Conservation (phyloP, 1,140 invertebrate genomes). For the Drosophila lacertosa region DNA sequence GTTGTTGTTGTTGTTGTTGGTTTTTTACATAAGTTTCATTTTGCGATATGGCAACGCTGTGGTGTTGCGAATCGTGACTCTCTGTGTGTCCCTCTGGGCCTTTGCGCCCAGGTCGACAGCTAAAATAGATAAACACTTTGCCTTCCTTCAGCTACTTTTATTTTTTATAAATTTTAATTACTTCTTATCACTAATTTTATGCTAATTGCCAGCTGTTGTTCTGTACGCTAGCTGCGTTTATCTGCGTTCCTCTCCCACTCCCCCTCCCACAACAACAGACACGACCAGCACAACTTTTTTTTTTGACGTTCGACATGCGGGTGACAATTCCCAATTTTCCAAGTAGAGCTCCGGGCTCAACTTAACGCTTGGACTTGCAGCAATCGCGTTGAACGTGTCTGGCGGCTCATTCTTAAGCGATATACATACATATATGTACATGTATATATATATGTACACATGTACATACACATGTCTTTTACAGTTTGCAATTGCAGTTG, state of each 20-base stretch:
- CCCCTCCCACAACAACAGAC: constrained; percentile 36
- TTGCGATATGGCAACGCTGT: constrained; percentile 33
- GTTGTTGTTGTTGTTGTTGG: constrained; percentile 28
- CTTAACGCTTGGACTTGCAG: constrained; percentile 15
- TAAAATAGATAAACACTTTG: constrained; percentile 61
- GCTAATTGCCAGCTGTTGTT: constrained; percentile 74
- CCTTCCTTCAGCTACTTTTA: constrained; percentile 20
- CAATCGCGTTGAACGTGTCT: constrained; percentile 66
- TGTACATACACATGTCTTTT: constrained; percentile 33
- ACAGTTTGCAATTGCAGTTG: constrained; percentile 46
- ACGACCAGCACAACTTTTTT: constrained; percentile 43
- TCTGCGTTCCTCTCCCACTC: neutral
- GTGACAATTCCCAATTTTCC: constrained; percentile 55
- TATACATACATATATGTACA: neutral
- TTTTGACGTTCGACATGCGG: constrained; percentile 47
- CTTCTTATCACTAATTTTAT: constrained; percentile 77
- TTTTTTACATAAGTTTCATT: constrained; percentile 23
- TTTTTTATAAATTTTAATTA: constrained; percentile 77
- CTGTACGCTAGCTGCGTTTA: constrained; percentile 22
- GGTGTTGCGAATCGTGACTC: constrained; percentile 35
- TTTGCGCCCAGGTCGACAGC: constrained; percentile 26
- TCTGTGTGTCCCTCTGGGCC: constrained; percentile 17
- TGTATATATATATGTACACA: neutral
- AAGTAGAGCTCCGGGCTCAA: constrained; percentile 30
- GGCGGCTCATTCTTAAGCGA: constrained; percentile 17